These are phyloP conservation scores for Gasterosteus aculeatus DNA, from an alignment of 2,113 vertebrate genomes.

Conservation along the genomic window DNA sequence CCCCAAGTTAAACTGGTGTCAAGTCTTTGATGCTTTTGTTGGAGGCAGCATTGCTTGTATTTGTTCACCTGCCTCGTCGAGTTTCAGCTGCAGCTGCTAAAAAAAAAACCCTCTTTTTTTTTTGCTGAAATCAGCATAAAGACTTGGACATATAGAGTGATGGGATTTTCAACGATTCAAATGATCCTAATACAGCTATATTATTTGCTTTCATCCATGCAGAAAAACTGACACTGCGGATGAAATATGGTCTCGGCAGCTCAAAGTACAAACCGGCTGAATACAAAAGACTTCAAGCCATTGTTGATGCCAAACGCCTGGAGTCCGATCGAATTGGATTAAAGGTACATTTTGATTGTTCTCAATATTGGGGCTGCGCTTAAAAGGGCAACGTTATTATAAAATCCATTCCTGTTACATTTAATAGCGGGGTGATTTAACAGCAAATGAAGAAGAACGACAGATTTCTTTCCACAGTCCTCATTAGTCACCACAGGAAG, in stretches of 20 bases:
- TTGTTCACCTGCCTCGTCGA: conserved; percentile 65
- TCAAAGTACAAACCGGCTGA: conserved; percentile 86
- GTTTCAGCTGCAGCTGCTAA: conserved; percentile 54
- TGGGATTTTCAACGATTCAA: conserved; percentile 46
- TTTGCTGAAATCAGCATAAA: conserved; percentile 62
- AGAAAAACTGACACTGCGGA: conserved; percentile 79
- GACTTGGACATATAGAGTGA: conserved; percentile 47
- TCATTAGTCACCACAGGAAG: conserved; percentile 28
- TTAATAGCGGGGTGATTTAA: conserved; percentile 27
- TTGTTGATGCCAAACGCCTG: conserved; percentile 83
- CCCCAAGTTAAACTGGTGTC: conserved; percentile 39
- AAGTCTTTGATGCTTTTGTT: conserved; percentile 57
- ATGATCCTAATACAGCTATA: conserved; percentile 53
- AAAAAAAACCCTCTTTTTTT: conserved; percentile 41
- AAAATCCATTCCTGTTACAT: conserved; percentile 27
- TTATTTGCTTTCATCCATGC: conserved; percentile 65
- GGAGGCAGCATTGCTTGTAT: conserved; percentile 43
- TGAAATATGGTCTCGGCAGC: conserved; percentile 81
- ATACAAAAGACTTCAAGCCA: conserved; percentile 82
- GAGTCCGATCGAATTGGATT: conserved; percentile 81
- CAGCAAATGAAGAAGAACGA: conserved; percentile 26
- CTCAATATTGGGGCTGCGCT: conserved; percentile 26
- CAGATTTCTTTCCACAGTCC: neutral
- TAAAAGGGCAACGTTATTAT: conserved; percentile 26
- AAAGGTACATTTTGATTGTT: conserved; percentile 83